phyloP scores from a whole-genome alignment of 2,888 invertebrate species.

The Pristionchus exspectatus region DNA sequence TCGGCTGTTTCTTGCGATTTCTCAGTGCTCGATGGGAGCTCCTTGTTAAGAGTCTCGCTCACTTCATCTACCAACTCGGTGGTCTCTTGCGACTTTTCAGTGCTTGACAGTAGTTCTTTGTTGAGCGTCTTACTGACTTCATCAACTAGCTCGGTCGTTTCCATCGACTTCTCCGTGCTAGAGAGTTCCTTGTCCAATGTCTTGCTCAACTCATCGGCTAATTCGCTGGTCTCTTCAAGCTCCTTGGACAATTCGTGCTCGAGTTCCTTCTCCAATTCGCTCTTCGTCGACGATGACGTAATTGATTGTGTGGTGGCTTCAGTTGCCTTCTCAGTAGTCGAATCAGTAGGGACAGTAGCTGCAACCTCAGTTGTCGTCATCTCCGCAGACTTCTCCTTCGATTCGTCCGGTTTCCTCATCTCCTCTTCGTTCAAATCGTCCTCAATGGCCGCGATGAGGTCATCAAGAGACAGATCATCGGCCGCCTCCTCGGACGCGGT shows the following conservation, averaged over 20 bases:
- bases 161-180: conserved; percentile 54
- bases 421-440: conserved; percentile 45
- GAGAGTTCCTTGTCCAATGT: conserved; percentile 63
- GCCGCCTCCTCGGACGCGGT: neutral
- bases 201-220: conserved; percentile 53
- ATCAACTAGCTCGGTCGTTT: conserved; percentile 7
- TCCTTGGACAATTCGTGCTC: conserved; percentile 36
- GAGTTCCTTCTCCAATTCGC: conserved; percentile 32
- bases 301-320: neutral
- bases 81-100: neutral
- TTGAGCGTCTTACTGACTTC: neutral
- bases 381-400: neutral
- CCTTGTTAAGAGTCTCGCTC: neutral
- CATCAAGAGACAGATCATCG: conserved; percentile 21
- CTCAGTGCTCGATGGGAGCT: neutral
- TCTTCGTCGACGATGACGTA: conserved; percentile 4
- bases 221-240: neutral
- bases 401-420: neutral
- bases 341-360: too few relatives aligned
- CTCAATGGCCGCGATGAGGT: conserved; percentile 21
- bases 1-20: neutral
- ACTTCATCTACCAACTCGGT: neutral
- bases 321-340: neutral
- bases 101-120: neutral
- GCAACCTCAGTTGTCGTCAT: neutral